Base-by-base conservation (phyloP, 1,140 invertebrate species). In the Thalassaphorura encarpata region DNA sequence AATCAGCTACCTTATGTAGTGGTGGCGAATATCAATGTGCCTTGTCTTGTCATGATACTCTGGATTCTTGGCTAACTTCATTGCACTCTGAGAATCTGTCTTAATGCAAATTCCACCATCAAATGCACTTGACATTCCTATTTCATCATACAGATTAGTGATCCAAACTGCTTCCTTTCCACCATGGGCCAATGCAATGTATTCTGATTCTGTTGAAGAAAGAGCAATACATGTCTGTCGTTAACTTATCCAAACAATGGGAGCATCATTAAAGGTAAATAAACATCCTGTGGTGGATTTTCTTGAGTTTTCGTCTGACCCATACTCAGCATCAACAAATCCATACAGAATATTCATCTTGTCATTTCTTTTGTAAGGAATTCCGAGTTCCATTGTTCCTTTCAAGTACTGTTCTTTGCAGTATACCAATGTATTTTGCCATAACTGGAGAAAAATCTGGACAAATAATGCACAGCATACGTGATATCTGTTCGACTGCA, bases 11-110 rank as follows among this genome's bases (percentile, higher is more conserved):
- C 46, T 39, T 5, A 68, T 63, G 42, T 69, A 71, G 58, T 71
- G 69, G 50, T 68, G 66, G 26, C 63, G 58, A 1, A 73, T 55
- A 47, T 72, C 69, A 43, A 73, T 72, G 54, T 73, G 71, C 49
- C 73, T 74, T 0, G 67, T 70, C 28, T 67, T 56, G 27, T 58
- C 48, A 47, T 71, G 67, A 40, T 60, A 66, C 21, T 71, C 66
- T 28, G 67, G 67, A 48, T 73, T 71, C 55, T 67, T 56, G 6
- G 60, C 64, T n/a, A 71, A 43, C 40, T 67, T 59, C 18, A 70
- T 66, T 1, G 70, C 68, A 54, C 70, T 66, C 61, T 70, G 69
- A 54, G 71, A 73, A 56, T 73, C 69, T 23, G 54, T 43, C 13
- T 51, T 26, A n/a, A 56, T 1, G 13, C 23, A 19, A 1, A 40